A percentile compares a stretch with the other conserved stretches of the same genome.
Evolutionary conservation across 2,113 vertebrate genomes (phyloP).

Genomic region (Ibidorhyncha struthersii): DNA sequence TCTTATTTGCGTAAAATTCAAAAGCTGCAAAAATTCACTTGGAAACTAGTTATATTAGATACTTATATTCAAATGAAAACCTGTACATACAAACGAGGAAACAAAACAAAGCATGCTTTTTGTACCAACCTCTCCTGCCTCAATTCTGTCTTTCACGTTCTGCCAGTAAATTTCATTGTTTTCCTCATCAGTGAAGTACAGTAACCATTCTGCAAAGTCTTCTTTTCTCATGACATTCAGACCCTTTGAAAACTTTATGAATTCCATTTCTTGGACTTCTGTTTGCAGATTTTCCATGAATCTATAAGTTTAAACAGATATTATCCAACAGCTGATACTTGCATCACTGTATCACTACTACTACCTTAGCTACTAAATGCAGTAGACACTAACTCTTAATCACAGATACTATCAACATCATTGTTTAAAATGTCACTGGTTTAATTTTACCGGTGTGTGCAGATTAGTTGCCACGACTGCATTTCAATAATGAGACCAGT

Average conservation of each 20-base stretch:
- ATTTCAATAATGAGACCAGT: background rate
- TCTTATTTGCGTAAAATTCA: background rate
- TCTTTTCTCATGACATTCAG: slow-evolving; percentile 94
- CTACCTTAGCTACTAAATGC: background rate
- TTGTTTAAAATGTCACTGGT: background rate
- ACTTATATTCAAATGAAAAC: background rate
- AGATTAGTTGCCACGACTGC: background rate
- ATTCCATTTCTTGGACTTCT: slow-evolving; percentile 98
- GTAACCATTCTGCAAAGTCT: slow-evolving; percentile 95
- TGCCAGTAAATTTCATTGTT: slow-evolving; percentile 94
- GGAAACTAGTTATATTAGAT: background rate
- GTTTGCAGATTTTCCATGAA: slow-evolving; percentile 96
- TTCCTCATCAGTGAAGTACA: slow-evolving; percentile 95
- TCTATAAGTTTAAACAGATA: slow-evolving; percentile 69
- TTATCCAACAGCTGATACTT: background rate
- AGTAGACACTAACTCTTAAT: background rate
- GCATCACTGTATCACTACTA: background rate
- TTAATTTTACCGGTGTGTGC: background rate
- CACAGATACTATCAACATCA: rapidly evolving
- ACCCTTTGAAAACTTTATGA: slow-evolving; percentile 93
- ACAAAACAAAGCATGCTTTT: background rate
- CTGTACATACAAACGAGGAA: background rate
- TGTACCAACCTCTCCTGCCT: slow-evolving; percentile 87
- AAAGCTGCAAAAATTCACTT: background rate
- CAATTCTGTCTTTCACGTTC: slow-evolving; percentile 89